Evolutionary conservation across 2,888 invertebrate genomes (phyloP), one percentile per base, ranked within the genome.

Genomic region (Carabus problematicus): DNA sequence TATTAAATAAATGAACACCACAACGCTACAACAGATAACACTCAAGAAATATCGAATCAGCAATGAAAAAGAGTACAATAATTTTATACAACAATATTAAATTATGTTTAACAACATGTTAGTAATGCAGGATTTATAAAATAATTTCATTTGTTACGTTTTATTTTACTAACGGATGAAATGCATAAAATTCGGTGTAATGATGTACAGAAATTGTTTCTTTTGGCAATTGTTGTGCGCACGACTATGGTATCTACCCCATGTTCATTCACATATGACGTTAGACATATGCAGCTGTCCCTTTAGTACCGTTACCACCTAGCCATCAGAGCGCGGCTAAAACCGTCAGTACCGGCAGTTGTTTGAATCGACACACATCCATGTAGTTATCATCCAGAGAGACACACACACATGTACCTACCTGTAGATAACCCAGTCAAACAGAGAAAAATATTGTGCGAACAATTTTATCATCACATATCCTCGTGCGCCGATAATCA

Each of bases 231-330:
- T 56, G n/a, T 39, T 12, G 2, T 12, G 12, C 67, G 75, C 73
- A 76, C 81, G 80, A 77, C 79, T 70, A 77, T 81, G 81, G 72
- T 75, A 80, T 80, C 78, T 79, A 80, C 81, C 81, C 81, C 78
- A 78, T 77, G 75, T 73, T 70, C 73, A 71, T 74, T 73, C 75
- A 70, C 77, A 79, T 76, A 78, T 80, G 79, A 81, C 80, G 79
- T 77, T 75, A 72, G 78, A 76, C 79, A 80, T 78, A 80, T 81
- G 81, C 81, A 81, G 81, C 81, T 81, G 80, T 73, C 71, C 71
- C 60, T 70, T 74, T 74, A 75, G 74, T 75, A 75, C 78, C 78
- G 79, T 79, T 80, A 80, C 79, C 77, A 72, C 41, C 52, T 64
- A 60, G 12, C 69, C 71, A 71, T 61, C 71, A 72, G 71, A 68